Percentiles rank a stretch among this genome's conserved stretches.
phyloP scores from a whole-genome alignment of 2,113 vertebrate species.

The Beaufortia kweichowensis region DNA sequence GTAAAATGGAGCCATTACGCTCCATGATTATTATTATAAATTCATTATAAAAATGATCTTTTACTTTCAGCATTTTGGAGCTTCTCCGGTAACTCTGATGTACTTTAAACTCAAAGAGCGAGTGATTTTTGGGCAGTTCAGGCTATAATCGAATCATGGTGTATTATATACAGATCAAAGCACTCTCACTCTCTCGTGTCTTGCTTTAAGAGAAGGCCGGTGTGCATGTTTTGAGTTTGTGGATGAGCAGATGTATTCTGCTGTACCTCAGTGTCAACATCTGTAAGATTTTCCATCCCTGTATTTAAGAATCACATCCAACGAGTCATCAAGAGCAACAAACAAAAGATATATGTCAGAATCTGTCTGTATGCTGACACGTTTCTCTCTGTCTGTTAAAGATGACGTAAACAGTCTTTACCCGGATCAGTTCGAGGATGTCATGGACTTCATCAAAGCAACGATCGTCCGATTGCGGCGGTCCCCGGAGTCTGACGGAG shows the following conservation, averaged over 20 bases:
- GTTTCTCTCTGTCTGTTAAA: constrained; percentile 65
- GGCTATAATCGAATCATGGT: constrained; percentile 69
- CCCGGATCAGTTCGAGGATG: constrained; percentile 90
- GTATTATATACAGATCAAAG: constrained; percentile 64
- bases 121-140: constrained; percentile 50
- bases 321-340: neutral
- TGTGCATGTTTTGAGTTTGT: constrained; percentile 65
- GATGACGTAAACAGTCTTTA: constrained; percentile 83
- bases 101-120: constrained; percentile 16
- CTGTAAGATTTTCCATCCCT: constrained; percentile 57
- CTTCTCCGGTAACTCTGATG: constrained; percentile 52
- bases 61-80: constrained; percentile 46
- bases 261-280: constrained; percentile 62
- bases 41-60: too few relatives aligned
- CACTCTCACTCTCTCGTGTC: constrained; percentile 46
- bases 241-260: constrained; percentile 57
- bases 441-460: constrained; percentile 95
- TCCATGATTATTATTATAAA: too few relatives aligned
- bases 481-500: constrained; percentile 78
- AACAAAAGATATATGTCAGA: constrained; percentile 5
- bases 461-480: constrained; percentile 89
- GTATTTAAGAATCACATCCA: neutral
- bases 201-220: constrained; percentile 57
- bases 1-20: too few relatives aligned
- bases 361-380: neutral